Evolutionary conservation across 2,113 vertebrate genomes (phyloP).

Genomic region (Apistogramma diplotaenia): DNA sequence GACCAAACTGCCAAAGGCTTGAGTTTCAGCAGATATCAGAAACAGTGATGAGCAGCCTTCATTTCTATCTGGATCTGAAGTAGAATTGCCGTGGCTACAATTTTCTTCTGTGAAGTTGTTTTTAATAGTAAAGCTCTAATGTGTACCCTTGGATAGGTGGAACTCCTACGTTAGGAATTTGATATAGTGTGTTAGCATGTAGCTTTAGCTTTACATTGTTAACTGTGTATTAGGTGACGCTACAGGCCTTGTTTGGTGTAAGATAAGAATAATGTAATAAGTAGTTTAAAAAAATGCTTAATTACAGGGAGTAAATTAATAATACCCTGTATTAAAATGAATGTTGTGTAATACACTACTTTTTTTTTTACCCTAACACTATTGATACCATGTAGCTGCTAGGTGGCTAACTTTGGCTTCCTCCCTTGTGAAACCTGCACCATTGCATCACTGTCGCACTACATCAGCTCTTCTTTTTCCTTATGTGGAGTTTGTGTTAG

Average conservation of each 20-base stretch:
- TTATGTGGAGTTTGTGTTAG: not conserved
- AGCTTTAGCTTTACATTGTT: not conserved
- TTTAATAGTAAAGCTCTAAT: not conserved
- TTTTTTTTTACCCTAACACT: not conserved
- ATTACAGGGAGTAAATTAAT: not conserved
- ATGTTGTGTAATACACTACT: not conserved
- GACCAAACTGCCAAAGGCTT: not conserved
- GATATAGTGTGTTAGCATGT: not conserved
- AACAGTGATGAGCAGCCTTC: not conserved
- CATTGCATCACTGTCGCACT: not conserved
- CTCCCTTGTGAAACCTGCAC: not conserved
- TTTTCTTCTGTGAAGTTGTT: not conserved
- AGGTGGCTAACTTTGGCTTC: not conserved
- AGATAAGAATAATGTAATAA: not conserved
- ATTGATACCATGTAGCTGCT: not conserved
- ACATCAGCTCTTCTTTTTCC: not conserved
- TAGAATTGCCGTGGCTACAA: not conserved
- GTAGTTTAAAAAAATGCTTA: not conserved
- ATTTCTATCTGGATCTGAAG: not conserved
- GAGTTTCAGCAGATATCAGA: not conserved
- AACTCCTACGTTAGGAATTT: not conserved
- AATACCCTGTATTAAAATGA: not conserved
- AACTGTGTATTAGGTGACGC: not conserved
- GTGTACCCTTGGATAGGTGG: not conserved
- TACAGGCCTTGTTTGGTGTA: not conserved